Base-by-base conservation (phyloP, 2,888 invertebrate species). In the Acronicta leporina region DNA sequence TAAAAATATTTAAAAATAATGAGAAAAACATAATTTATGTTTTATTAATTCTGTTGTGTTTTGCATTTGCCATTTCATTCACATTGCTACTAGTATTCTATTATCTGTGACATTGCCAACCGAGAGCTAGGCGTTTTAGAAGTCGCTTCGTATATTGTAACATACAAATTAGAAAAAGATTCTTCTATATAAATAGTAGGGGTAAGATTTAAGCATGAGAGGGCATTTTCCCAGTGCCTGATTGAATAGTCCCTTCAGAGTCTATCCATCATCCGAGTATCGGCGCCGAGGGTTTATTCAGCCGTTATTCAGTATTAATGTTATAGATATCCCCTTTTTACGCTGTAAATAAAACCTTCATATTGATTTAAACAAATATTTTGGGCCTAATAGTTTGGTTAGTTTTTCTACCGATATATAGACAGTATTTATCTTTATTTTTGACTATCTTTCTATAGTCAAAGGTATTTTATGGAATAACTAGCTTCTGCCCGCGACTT, bases 221-320 rank as follows among this genome's bases (percentile, higher is more conserved):
- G 47, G 50, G 75, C 75, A 66, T 61, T 73, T 77, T 72, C 70
- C 20, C 52, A 45, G 49, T 54, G 49, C 58, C 62, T 77, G 83
- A 83, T 82, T 84, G 80, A 84, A 82, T 74, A 72, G 71, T 79
- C 69, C 73, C 76, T 69, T 64, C 66, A 68, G 66, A 70, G 60
- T 66, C 75, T 77, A 84, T 84, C 80, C 73, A 80, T 83, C 84
- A 84, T 77, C 60, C 57, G 41, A 71, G 66, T 76, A 78, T 77
- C 72, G 74, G 58, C 52, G 57, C 43, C 42, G 47, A 57, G 20
- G 57, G 47, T 71, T 68, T 76, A 67, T 68, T 67, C 73, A 73
- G 58, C 63, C 58, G 49, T 57, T 58, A 58, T 65, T 54, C 55
- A 58, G 30, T 68, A 61, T 73, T 63, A 51, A 63, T 67, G 54